phyloP scores from a whole-genome alignment of 2,113 vertebrate species.

The Heptranchias perlo region DNA sequence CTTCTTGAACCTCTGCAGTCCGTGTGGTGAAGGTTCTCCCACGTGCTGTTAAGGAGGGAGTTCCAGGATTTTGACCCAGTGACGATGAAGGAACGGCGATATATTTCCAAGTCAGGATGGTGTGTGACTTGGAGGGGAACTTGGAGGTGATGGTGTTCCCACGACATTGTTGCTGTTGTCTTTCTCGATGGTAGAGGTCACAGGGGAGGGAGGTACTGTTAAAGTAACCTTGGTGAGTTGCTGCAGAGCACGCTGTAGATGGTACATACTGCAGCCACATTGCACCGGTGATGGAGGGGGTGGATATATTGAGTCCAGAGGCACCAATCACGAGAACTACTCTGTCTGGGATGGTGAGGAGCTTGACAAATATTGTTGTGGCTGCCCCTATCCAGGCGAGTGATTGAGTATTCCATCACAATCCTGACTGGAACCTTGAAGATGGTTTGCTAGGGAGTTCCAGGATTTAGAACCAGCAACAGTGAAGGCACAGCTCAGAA shows the following conservation, averaged over 20 bases:
- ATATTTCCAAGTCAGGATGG: neutral
- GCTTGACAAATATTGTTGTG: neutral
- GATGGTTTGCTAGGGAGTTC: neutral
- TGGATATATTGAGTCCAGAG: neutral
- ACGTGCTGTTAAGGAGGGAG: neutral
- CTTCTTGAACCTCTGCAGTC: neutral
- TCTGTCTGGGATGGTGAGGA: neutral
- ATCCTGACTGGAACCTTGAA: neutral
- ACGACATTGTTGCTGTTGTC: neutral
- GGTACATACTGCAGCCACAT: neutral
- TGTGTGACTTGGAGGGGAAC: neutral
- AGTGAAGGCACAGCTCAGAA: neutral
- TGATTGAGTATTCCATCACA: neutral
- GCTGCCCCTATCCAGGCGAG: neutral
- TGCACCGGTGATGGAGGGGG: neutral
- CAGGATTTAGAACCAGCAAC: neutral
- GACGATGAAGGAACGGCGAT: neutral
- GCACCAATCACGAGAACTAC: neutral
- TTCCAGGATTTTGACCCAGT: neutral
- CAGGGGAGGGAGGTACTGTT: neutral
- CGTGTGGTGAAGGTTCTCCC: neutral
- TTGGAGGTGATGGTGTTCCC: neutral
- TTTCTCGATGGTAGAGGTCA: neutral
- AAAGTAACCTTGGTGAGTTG: neutral
- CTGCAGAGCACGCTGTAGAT: neutral